phyloP scores from a whole-genome alignment of 2,888 invertebrate species.

The Alviniconcha strummeri region DNA sequence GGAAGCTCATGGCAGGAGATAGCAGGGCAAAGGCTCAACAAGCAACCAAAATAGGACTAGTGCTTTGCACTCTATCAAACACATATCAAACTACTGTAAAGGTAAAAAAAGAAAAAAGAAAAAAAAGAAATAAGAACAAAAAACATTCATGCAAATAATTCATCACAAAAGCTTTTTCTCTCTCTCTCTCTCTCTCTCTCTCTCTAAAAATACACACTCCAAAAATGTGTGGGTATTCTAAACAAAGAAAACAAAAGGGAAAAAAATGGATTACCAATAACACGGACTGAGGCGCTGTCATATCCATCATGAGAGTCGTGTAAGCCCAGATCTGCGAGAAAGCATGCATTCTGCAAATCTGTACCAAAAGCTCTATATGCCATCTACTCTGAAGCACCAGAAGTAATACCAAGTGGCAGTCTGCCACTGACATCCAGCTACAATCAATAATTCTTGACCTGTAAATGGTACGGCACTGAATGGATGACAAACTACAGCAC shows the following conservation, averaged over 20 bases:
- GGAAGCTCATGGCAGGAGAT: no score
- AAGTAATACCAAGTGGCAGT: no score
- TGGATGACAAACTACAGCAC: no score
- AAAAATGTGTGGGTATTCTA: neutral
- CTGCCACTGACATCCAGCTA: neutral
- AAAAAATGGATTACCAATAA: slow-evolving; percentile 22
- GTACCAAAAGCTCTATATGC: neutral
- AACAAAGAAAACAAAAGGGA: neutral
- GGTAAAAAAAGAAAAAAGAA: neutral
- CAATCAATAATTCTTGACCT: neutral
- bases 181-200: neutral
- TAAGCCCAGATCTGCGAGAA: slow-evolving; percentile 14
- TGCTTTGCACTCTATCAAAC: no score
- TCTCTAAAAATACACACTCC: neutral
- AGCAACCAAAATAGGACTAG: no score
- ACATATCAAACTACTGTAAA: no score
- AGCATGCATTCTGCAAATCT: neutral
- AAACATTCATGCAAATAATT: neutral
- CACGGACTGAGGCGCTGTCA: slow-evolving; percentile 28
- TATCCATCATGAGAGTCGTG: slow-evolving; percentile 25
- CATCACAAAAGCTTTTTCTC: neutral
- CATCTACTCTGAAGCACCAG: neutral
- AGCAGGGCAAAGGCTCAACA: no score
- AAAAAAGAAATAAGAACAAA: neutral
- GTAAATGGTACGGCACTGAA: no score